These are phyloP conservation scores for Stratiomys singularior DNA, from an alignment of 2,888 invertebrate genomes.

Conservation along the genomic window DNA sequence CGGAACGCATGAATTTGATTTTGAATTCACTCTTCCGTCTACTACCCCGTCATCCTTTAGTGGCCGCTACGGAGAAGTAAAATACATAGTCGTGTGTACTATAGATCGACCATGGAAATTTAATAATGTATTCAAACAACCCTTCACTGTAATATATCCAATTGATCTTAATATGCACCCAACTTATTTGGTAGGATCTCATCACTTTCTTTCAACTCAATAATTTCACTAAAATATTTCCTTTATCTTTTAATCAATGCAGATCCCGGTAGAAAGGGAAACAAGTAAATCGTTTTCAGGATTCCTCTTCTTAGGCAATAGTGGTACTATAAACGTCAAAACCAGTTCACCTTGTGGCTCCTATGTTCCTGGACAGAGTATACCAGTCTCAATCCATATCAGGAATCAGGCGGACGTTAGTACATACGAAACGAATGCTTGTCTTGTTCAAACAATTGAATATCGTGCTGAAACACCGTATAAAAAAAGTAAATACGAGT, in stretches of 20 bases:
- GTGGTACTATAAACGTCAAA: conserved; percentile 54
- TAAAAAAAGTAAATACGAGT: conserved; percentile 63
- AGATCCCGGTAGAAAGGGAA: conserved; percentile 21
- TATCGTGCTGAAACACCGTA: conserved; percentile 63
- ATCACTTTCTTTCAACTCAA: no score
- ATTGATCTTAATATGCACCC: conserved; percentile 74
- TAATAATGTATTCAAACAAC: conserved; percentile 80
- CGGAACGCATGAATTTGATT: conserved; percentile 79
- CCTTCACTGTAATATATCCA: conserved; percentile 78
- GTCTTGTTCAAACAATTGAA: conserved; percentile 72
- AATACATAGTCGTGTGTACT: conserved; percentile 80
- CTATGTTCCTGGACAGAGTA: conserved; percentile 79
- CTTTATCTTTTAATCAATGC: neutral
- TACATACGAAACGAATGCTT: conserved; percentile 72
- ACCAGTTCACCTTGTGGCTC: conserved; percentile 74
- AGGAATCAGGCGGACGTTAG: conserved; percentile 80
- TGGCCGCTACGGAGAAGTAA: conserved; percentile 77
- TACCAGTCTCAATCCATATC: conserved; percentile 75
- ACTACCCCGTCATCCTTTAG: conserved; percentile 83
- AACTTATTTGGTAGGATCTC: conserved; percentile 8
- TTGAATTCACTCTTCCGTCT: conserved; percentile 71
- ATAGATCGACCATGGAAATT: conserved; percentile 88
- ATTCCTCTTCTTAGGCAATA: conserved; percentile 19
- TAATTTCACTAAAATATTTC: no score
- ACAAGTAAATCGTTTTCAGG: neutral